A percentile compares a stretch with the other conserved stretches of the same genome.
These are phyloP conservation scores for Dendrolimus punctatus DNA, from an alignment of 1,140 invertebrate species.

Conservation along the genomic window DNA sequence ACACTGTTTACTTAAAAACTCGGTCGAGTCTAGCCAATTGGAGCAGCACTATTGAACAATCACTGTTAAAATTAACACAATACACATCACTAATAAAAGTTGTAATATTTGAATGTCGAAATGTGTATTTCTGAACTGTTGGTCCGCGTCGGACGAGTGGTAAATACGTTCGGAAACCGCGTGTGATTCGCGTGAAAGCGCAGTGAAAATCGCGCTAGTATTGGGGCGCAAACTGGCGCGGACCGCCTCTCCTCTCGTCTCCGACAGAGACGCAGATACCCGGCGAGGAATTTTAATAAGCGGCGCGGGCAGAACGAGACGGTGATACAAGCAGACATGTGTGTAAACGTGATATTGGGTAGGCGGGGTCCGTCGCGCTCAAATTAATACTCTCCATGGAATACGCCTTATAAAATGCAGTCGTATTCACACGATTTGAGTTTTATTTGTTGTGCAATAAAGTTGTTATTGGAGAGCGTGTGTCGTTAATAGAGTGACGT, in stretches of 20 bases:
- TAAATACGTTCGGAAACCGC: constrained; percentile 23
- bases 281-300: constrained; percentile 67
- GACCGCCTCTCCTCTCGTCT: constrained; percentile 47
- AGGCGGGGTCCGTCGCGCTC: constrained; percentile 65
- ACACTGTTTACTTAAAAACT: constrained; percentile 18
- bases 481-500: constrained; percentile 28
- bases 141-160: too few species aligned
- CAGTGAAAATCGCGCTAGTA: constrained; percentile 58
- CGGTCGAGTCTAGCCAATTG: constrained; percentile 4
- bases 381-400: constrained; percentile 60
- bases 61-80: constrained; percentile 16
- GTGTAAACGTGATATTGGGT: constrained; percentile 61
- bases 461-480: constrained; percentile 17
- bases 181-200: constrained; percentile 61
- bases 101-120: constrained; percentile 10
- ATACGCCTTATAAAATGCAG: constrained; percentile 50
- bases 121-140: constrained; percentile 3
- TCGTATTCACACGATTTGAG: constrained; percentile 8
- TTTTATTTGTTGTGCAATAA: constrained; percentile 12
- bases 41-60: constrained; percentile 8
- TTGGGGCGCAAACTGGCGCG: constrained; percentile 50
- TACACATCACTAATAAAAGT: constrained; percentile 14
- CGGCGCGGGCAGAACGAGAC: constrained; percentile 60
- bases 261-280: constrained; percentile 57
- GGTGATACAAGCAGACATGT: constrained; percentile 54